phyloP scores from a whole-genome alignment of 2,113 vertebrate genomes.

The Sinocyclocheilus maitianheensis region DNA sequence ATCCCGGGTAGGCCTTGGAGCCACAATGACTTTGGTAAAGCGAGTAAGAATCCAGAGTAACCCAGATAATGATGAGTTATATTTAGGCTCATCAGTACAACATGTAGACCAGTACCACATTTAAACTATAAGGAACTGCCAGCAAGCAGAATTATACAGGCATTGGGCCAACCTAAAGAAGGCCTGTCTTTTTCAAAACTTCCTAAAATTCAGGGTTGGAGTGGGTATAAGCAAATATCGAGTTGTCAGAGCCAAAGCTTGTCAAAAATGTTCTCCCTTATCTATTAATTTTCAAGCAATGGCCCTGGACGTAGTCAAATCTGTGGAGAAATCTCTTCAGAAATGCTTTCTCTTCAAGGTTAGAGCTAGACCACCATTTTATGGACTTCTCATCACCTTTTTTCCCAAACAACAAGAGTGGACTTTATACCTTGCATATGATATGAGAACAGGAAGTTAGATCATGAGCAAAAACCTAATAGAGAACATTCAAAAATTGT shows the following conservation, averaged over 20 bases:
- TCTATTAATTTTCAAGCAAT: not conserved
- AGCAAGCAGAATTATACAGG: not conserved
- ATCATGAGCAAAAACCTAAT: not conserved
- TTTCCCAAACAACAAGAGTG: not conserved
- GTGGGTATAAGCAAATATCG: not conserved
- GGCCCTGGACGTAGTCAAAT: not conserved
- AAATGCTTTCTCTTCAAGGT: constrained; percentile 11
- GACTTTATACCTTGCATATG: not conserved
- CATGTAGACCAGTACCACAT: not conserved
- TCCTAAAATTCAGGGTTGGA: not conserved
- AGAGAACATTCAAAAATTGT: not conserved
- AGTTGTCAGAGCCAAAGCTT: not conserved
- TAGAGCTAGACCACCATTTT: not conserved
- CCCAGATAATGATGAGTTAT: constrained; percentile 18
- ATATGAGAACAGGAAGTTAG: constrained; percentile 8
- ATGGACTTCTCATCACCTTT: not conserved
- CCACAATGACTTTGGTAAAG: not conserved
- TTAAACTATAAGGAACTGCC: not conserved
- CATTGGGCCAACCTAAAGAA: not conserved
- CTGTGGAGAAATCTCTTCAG: constrained; percentile 1
- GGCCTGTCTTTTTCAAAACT: not conserved
- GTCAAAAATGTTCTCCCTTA: not conserved
- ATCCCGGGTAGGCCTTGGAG: not conserved
- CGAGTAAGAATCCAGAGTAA: constrained; percentile 8
- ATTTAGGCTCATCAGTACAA: constrained; percentile 25